Base-by-base conservation (phyloP, 1,140 invertebrate genomes). In the Tetranychus urticae region DNA sequence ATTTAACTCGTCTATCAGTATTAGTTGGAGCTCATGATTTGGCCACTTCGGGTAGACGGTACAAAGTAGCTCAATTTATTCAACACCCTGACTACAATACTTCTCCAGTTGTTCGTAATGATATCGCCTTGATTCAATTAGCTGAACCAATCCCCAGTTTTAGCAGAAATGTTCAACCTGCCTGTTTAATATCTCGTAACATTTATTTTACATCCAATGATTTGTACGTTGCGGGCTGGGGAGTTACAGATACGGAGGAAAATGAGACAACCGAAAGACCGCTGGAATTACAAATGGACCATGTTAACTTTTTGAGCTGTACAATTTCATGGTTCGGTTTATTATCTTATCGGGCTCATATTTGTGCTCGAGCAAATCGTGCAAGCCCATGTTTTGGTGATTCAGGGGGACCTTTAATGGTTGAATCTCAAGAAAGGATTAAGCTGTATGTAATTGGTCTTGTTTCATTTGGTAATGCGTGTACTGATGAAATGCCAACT, bases 401-500 rank as follows among this genome's bases (percentile, higher is more conserved):
- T 60, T 65, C 64, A 23, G 64, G 64, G 23, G 64, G 64, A 23
- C 64, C 64, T 4, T 55, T 64, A 10, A 39, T 64, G 10, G 35
- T 46, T 7, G 60, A 59, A 23, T 23, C 23, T 23, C 23, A 23
- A 23, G 10, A 36, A 33, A 13, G 34, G 39, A 1, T 62, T 33
- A 5, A 39, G 39, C 12, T 56, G 66, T 79, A 82, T 65, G 73
- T 90, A 0, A 76, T 82, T 36, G 89, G 88, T 2, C 79, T 93
- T 1, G 84, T 90, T 2, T 91, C 87, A 1, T 87, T 85, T 1
- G 88, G 89, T 31, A 83, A 86, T 55, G 86, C 64, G n/a, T 67
- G 66, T 56, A 66, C 64, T 37, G 39, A 45, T 5, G 14, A 36
- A 45, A 10, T 58, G n/a, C 60, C 60, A 7, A 47, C 47, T 13